phyloP scores from a whole-genome alignment of 2,797 vertebrate species.

The Channallabes apus region DNA sequence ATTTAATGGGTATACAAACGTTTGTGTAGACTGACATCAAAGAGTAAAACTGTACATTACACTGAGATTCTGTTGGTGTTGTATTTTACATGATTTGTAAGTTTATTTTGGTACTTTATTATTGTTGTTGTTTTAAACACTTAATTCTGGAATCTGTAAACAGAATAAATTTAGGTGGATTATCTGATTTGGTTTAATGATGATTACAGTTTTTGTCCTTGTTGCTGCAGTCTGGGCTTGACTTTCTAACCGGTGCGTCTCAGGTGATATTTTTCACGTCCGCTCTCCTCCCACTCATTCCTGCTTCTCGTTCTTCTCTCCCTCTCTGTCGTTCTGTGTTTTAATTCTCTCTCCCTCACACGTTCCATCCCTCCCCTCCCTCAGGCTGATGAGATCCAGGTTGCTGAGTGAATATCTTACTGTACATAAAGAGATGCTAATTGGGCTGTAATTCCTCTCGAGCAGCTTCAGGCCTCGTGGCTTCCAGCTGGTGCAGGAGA shows the following conservation, averaged over 20 bases:
- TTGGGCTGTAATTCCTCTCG: neutral
- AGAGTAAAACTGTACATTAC: neutral
- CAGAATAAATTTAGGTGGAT: too few relatives aligned
- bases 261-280: neutral
- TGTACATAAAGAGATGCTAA: conserved; percentile 32
- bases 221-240: too few relatives aligned
- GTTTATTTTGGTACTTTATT: neutral
- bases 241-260: too few relatives aligned
- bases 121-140: neutral
- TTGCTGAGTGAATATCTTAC: conserved; percentile 29
- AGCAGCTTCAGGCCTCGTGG: neutral
- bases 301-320: neutral
- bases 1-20: neutral
- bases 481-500: neutral
- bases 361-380: conserved; percentile 34
- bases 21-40: neutral
- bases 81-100: neutral
- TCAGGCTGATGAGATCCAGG: conserved; percentile 51
- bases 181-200: too few relatives aligned
- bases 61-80: neutral
- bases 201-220: too few relatives aligned
- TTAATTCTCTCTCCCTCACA: conserved; percentile 29
- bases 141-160: neutral
- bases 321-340: conserved; percentile 14
- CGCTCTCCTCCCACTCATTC: conserved; percentile 24